Base-by-base conservation (phyloP, 1,140 invertebrate genomes). In the Camponotus vicinus region DNA sequence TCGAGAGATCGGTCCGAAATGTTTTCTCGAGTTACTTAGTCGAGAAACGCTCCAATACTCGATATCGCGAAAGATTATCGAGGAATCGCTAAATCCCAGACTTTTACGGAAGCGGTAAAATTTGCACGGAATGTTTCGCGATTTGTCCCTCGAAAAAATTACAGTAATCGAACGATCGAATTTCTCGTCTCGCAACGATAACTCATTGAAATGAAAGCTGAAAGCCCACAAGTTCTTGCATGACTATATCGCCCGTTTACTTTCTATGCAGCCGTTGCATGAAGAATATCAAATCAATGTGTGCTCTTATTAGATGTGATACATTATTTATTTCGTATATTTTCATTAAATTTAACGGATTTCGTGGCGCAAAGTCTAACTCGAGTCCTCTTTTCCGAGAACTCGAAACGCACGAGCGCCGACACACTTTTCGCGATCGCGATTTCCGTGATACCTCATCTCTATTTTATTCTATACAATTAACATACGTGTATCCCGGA, bases 161-260 rank as follows among this genome's bases (percentile, higher is more conserved):
- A 18, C 11, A n/a, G 37, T 18, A n/a, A 52, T 18, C 40, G 34
- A 66, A 79, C 32, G 32, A 78, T 78, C 40, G 27, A 78, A n/a
- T 79, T 55, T 55, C 45, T 79, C 63, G 18, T 79, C 42, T 79
- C 61, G 63, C 77, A 79, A 55, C 61, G 18, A 42, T 66, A 66
- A 78, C 13, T 40, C 32, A 64, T 21, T 40, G 34, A n/a, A 79
- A 27, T 21, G 15, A 79, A 79, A 69, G 42, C 21, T 55, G 13
- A 55, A 49, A 59, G 63, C 18, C 71, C 71, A 40, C 3, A 52
- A 66, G 45, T 64, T 55, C 52, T 67, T 21, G 9, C 76, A 21
- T 27, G 13, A 49, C 27, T 40, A 21, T 27, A 55, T 18, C 27
- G 40, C 21, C 7, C 15, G 27, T 55, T 80, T 21, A 49, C 37